A percentile compares a stretch with the other conserved stretches of the same genome.
Evolutionary conservation across 2,113 vertebrate species (phyloP).

Genomic region (Toxostoma redivivum): DNA sequence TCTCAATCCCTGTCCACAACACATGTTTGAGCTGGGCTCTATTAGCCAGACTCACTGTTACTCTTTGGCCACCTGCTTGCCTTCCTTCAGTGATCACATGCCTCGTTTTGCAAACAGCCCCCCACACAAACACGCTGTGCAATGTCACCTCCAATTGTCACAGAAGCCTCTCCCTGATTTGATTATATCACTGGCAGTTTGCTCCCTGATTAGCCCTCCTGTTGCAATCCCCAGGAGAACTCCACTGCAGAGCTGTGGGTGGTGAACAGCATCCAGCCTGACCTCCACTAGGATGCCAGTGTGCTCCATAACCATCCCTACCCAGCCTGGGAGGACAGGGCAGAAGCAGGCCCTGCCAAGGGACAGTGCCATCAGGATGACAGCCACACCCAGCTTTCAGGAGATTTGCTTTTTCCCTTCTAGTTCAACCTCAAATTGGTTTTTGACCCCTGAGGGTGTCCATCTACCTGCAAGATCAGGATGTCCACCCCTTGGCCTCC

Average conservation of each 20-base stretch:
- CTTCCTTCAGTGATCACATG: neutral
- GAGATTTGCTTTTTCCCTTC: neutral
- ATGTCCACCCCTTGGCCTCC: neutral
- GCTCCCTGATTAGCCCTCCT: neutral
- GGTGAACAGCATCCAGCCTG: neutral
- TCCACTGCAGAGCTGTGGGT: accelerated
- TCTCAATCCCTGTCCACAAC: neutral
- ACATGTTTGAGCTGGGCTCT: neutral
- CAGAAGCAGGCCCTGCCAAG: neutral
- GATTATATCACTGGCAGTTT: neutral
- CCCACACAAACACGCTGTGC: neutral
- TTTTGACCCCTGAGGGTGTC: neutral
- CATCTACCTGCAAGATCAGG: accelerated
- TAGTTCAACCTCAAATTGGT: neutral
- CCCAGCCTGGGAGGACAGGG: neutral
- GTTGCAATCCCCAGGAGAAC: neutral
- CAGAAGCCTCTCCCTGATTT: neutral
- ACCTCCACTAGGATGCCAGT: neutral
- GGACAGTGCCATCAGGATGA: neutral
- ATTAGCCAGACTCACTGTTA: neutral
- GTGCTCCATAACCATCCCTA: neutral
- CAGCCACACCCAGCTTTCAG: neutral
- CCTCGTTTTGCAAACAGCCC: neutral
- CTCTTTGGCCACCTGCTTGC: neutral
- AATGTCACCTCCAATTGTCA: neutral